Evolutionary conservation across 1,140 invertebrate species (phyloP).

Genomic region (Aethina tumida): DNA sequence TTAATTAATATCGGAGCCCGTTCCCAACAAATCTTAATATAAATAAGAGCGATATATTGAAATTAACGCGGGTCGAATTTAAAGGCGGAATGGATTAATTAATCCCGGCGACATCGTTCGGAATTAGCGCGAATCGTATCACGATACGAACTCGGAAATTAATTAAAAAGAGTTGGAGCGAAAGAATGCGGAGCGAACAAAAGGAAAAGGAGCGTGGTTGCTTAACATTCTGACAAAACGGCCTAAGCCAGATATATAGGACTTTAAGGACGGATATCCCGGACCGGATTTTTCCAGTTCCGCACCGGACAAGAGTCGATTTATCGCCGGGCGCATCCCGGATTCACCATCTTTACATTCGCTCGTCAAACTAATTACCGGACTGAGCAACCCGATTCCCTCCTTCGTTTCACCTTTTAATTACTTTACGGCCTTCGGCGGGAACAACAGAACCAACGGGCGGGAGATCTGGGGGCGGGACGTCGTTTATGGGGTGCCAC

Average conservation of each 20-base stretch:
- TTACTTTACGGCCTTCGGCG: constrained; percentile 1
- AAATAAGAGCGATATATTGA: too few relatives aligned
- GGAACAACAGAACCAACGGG: constrained; percentile 4
- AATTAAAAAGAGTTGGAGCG: constrained; percentile 1
- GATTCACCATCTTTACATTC: constrained; percentile 1
- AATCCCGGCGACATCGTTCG: too few relatives aligned
- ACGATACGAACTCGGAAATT: too few relatives aligned
- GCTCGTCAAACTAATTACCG: constrained; percentile 1
- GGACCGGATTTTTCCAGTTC: constrained; percentile 1
- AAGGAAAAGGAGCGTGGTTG: too few relatives aligned
- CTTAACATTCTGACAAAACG: constrained; percentile 1
- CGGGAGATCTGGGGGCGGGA: too few relatives aligned
- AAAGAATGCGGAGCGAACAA: constrained; percentile 1
- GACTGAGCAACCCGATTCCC: neutral
- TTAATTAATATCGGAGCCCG: too few relatives aligned
- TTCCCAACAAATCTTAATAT: too few relatives aligned
- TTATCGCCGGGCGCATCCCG: neutral
- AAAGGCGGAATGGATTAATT: too few relatives aligned
- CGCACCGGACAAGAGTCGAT: neutral
- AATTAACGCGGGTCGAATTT: too few relatives aligned
- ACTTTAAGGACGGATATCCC: constrained; percentile 3
- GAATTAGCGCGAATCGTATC: too few relatives aligned
- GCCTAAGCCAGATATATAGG: constrained; percentile 1
- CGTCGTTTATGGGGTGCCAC: too few relatives aligned
- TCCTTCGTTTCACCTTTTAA: too few relatives aligned